Conservation (phyloP, 92 coral and sea anemone genomes). For the Porites divaricata region DNA sequence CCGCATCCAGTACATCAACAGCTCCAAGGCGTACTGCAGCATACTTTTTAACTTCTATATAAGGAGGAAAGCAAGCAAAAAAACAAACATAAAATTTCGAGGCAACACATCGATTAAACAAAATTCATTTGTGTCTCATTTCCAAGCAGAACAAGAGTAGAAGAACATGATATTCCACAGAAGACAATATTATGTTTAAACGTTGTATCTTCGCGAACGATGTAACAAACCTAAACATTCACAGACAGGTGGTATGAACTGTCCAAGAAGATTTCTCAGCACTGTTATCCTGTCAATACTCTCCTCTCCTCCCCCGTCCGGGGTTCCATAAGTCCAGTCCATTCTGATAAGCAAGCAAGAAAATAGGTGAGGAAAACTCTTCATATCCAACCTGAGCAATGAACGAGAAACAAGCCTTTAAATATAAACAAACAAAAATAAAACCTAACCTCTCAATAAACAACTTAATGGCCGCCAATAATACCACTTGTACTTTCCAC, state of each 20-base stretch:
- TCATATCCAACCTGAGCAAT: no score
- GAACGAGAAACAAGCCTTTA: no score
- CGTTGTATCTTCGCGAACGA: background rate
- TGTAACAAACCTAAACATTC: constrained; percentile 73
- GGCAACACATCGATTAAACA: no score
- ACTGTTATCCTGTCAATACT: constrained; percentile 42
- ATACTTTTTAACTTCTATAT: constrained; percentile 80
- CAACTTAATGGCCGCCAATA: constrained; percentile 72
- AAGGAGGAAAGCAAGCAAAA: background rate
- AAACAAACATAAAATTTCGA: background rate
- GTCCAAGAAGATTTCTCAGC: constrained; percentile 43
- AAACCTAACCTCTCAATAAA: constrained; percentile 74
- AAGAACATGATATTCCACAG: no score
- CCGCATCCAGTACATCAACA: constrained; percentile 74
- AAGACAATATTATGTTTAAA: background rate
- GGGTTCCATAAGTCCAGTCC: constrained; percentile 56
- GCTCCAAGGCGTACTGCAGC: constrained; percentile 82
- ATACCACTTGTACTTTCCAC: constrained; percentile 93
- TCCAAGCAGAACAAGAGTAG: no score
- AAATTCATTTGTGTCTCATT: no score
- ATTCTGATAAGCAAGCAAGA: constrained; percentile 14
- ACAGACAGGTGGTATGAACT: constrained; percentile 66
- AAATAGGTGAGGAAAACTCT: no score
- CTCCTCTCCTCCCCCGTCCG: constrained; percentile 31
- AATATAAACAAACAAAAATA: background rate